phyloP scores from a whole-genome alignment of 2,888 invertebrate genomes.

The Charanyca ferruginea region DNA sequence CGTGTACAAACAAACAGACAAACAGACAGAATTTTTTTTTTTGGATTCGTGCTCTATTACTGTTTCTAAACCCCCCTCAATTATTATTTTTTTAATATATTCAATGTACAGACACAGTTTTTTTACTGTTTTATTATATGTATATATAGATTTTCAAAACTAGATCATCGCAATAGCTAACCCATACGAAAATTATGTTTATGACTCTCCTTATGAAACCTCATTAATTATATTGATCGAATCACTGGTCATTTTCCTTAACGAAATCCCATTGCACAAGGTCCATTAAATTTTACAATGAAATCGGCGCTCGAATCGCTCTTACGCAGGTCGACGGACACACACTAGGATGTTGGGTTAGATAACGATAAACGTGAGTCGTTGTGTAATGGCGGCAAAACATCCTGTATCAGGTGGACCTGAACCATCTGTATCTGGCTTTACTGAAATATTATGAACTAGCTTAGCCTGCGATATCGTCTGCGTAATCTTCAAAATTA shows the following conservation, averaged over 20 bases:
- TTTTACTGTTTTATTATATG: no score
- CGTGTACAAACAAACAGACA: no score
- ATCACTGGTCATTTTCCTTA: slow-evolving; percentile 40
- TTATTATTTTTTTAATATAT: no score
- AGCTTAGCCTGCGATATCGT: no score
- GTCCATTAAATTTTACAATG: slow-evolving; percentile 44
- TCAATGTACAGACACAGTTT: no score
- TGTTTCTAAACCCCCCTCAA: no score
- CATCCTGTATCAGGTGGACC: slow-evolving; percentile 14
- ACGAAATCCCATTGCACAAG: slow-evolving; percentile 36
- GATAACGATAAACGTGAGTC: slow-evolving; percentile 66
- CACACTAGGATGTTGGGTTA: slow-evolving; percentile 72
- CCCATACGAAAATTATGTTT: not conserved
- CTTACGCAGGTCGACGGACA: slow-evolving; percentile 70
- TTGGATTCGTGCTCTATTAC: no score
- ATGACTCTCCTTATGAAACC: not conserved
- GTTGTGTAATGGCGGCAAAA: slow-evolving; percentile 38
- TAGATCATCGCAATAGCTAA: not conserved
- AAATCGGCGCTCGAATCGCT: slow-evolving; percentile 37
- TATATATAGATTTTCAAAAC: no score
- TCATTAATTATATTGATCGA: slow-evolving; percentile 16
- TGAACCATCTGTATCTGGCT: slow-evolving; percentile 2
- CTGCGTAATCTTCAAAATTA: no score
- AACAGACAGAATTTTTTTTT: no score
- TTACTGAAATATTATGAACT: not conserved